Evolutionary conservation across 2,113 vertebrate species (phyloP).

Genomic region (Paraplagusia blochii): DNA sequence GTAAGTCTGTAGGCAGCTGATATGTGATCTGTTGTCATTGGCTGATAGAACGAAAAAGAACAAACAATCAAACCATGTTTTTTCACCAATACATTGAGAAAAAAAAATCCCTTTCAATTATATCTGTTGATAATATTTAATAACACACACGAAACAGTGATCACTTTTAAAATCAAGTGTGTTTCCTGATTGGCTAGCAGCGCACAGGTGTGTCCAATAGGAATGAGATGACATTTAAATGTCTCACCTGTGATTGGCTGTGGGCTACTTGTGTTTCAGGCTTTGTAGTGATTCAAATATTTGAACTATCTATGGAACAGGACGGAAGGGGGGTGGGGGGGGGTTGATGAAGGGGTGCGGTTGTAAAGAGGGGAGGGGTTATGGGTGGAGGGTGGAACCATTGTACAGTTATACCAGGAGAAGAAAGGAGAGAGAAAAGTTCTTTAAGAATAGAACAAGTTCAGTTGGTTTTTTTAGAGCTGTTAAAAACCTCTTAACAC

Average conservation of each 20-base stretch:
- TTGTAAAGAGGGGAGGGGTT: neutral
- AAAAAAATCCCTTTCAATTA: no score
- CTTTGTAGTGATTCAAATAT: slow-evolving; percentile 72
- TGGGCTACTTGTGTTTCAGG: slow-evolving; percentile 32
- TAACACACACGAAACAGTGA: no score
- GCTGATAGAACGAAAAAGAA: slow-evolving; percentile 9
- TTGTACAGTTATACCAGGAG: neutral
- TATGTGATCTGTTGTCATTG: slow-evolving; percentile 43
- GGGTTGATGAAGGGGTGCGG: no score
- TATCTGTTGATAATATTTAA: no score
- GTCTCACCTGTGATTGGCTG: slow-evolving; percentile 53
- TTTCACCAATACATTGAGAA: no score
- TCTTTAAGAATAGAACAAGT: neutral
- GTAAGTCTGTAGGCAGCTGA: slow-evolving; percentile 53
- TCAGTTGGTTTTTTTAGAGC: slow-evolving; percentile 14
- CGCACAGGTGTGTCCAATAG: slow-evolving; percentile 45
- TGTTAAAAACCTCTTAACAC: slow-evolving; percentile 35
- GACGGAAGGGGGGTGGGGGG: neutral
- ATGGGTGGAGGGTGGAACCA: slow-evolving; percentile 3
- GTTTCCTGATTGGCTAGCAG: slow-evolving; percentile 34
- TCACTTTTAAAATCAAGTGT: slow-evolving; percentile 6
- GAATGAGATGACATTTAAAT: slow-evolving; percentile 17
- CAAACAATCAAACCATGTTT: no score
- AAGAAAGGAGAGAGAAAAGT: no score
- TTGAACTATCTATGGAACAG: slow-evolving; percentile 23